phyloP scores from a whole-genome alignment of 2,888 invertebrate species.

The Nomada fabriciana region DNA sequence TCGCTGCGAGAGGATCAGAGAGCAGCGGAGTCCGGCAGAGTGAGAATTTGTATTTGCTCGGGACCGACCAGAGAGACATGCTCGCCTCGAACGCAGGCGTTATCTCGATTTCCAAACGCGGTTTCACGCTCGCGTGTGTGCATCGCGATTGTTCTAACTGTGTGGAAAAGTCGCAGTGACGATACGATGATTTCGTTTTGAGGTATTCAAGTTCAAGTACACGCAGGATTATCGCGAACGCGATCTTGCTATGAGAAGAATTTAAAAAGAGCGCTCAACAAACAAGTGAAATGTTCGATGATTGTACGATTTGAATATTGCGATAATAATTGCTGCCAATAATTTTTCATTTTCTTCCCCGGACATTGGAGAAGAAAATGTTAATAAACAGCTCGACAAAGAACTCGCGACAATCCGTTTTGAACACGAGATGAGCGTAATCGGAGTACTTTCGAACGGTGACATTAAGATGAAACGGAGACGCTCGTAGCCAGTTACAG shows the following conservation, averaged over 20 bases:
- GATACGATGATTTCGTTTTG: no score
- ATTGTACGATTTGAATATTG: no score
- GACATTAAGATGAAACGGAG: conserved; percentile 19
- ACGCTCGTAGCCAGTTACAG: not conserved
- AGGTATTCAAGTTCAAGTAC: no score
- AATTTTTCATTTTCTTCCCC: no score
- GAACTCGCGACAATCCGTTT: no score
- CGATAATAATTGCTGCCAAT: no score
- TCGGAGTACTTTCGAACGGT: not conserved
- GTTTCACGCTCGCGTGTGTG: not conserved
- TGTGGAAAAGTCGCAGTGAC: not conserved
- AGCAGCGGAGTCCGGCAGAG: conserved; percentile 12
- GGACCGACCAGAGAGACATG: conserved; percentile 21
- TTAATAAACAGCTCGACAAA: no score
- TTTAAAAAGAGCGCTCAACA: no score
- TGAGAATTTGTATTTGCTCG: conserved; percentile 50
- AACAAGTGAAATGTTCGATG: no score
- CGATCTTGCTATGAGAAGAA: not conserved
- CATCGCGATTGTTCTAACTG: not conserved
- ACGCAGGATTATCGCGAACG: no score
- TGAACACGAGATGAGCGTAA: no score
- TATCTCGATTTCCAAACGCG: conserved; percentile 30
- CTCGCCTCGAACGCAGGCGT: conserved; percentile 14
- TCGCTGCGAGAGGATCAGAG: conserved; percentile 40
- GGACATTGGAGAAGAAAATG: no score